Evolutionary conservation across 2,113 vertebrate species (phyloP), one percentile per base, ranked within the genome.

Genomic region (Onychostoma macrolepis): DNA sequence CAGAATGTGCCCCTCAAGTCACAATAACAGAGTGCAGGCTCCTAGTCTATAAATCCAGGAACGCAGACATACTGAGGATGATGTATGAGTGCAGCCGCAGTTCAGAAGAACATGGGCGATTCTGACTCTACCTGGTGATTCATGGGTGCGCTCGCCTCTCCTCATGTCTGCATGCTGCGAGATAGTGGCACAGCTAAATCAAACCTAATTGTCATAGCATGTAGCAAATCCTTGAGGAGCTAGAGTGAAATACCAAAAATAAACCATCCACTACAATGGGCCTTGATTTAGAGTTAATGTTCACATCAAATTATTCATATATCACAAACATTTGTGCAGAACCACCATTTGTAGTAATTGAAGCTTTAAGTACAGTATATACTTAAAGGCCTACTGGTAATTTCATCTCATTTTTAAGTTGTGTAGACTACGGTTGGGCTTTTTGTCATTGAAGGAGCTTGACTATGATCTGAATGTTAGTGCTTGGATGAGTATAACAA

Each of bases 41-140:
- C 43, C 36, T 28, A 56, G 67, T 45, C 65, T 61, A 87, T 87
- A 87, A 82, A 87, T 82, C 56, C 43, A 69, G 76, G 33, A 63
- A 86, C 10, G 30, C 45, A 28, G 26, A 75, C 38, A 21, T 17
- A 45, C 79, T 19, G 53, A 76, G 24, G 41, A 82, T 75, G 79
- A 87, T 82, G 53, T 4, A 86, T 63, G 74, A 36, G 50, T 58
- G 41, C 11, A 43, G 38, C 19, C 78, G 38, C 41, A 24, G 26
- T 43, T 65, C 53, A 82, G 41, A 38, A 82, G 53, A 82, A 63
- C 56, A 65, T 38, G 36, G 26, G 41, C 3, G 2, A 71, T 76
- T 75, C 48, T 26, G 65, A 50, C 4, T 41, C 48, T 86, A 13
- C 10, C n/a, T 71, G 21, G 38, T 86, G 85, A 86, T 75, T 82